Base-by-base conservation (phyloP, 2,888 invertebrate genomes). In the Uropetala carovei region DNA sequence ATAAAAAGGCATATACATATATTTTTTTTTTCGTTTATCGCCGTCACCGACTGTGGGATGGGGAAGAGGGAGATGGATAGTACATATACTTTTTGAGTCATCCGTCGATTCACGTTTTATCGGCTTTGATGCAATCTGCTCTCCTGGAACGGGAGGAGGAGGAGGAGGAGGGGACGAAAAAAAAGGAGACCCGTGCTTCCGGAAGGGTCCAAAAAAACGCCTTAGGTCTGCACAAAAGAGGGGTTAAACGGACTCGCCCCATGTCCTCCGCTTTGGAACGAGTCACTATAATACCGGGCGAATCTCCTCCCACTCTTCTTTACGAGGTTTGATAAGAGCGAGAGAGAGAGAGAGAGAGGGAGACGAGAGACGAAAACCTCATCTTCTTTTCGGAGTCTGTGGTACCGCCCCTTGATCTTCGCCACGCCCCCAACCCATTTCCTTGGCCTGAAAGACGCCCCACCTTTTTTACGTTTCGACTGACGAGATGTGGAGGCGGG, bases 401-500 rank as follows among this genome's bases (percentile, higher is more conserved):
- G 30, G 64, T 14, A 27, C 89, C 89, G 89, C 89, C 89, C 89
- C 89, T n/a, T 43, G 89, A 68, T 89, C 89, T 89, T 89, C 60
- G 89, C 60, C 89, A 89, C 89, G 89, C 89, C 89, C 89, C 30
- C 68, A 56, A 89, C 89, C 89, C 89, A 64, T 89, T 89, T 89
- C 56, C 89, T 89, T 89, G 89, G 89, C 16, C 64, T 27, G 89
- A 43, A 89, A 89, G 64, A 89, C 64, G 89, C 89, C 89, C 89
- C 89, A 89, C 89, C 89, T 89, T 89, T 89, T 89, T 89, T 89
- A 64, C 89, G 89, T 89, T 89, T 43, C 64, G 43, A 64, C 89
- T 89, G 89, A 89, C 64, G 89, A 89, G 89, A 89, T 89, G 89
- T 60, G 30, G 27, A 22, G 60, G 27, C 11, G 18, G 86, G 59